A percentile compares a stretch with the other conserved stretches of the same genome.
Evolutionary conservation across 2,888 invertebrate species (phyloP).

Genomic region (Leptothorax acervorum): DNA sequence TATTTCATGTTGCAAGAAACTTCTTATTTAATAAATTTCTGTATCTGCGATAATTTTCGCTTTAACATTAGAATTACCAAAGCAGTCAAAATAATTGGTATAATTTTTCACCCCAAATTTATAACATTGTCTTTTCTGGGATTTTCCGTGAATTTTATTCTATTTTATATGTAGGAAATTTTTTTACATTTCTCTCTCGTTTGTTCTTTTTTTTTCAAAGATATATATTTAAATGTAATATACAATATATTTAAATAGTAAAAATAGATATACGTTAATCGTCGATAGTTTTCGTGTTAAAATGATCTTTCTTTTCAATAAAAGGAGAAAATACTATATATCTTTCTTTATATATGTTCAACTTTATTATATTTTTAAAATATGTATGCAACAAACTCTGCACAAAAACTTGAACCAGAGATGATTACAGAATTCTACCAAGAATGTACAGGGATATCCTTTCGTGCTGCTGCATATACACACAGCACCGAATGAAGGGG

Average conservation of each 20-base stretch:
- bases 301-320: not conserved
- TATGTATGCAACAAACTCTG: not conserved
- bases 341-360: not conserved
- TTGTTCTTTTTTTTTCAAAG: too few species aligned
- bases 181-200: too few species aligned
- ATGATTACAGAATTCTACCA: not conserved
- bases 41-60: not conserved
- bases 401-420: not conserved
- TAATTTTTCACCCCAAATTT: too few species aligned
- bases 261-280: too few species aligned
- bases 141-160: too few species aligned
- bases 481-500: not conserved
- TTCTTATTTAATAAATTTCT: not conserved
- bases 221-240: too few species aligned
- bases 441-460: slow-evolving; percentile 10
- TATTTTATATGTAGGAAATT: too few species aligned
- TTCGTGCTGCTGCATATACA: not conserved
- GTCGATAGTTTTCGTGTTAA: not conserved
- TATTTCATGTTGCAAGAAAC: not conserved
- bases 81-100: too few species aligned
- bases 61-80: too few species aligned
- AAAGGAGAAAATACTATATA: not conserved
- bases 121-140: too few species aligned
- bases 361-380: not conserved
- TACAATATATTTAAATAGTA: too few species aligned